Evolutionary conservation across 1,140 invertebrate genomes (phyloP).

Genomic region (Zaprionus lachaisei): DNA sequence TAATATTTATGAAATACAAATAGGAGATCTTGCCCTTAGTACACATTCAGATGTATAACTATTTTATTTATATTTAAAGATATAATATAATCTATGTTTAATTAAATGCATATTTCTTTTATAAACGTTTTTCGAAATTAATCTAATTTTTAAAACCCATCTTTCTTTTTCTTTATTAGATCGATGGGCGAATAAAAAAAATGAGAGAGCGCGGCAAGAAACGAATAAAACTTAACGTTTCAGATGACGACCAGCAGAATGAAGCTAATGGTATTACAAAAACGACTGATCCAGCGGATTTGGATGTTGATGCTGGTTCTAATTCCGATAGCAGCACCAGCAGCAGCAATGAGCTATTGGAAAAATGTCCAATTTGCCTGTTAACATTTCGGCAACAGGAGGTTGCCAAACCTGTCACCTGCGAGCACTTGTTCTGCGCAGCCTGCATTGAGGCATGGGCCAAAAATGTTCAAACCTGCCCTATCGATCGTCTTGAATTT

Average conservation of each 20-base stretch:
- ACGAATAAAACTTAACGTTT: slow-evolving; percentile 14
- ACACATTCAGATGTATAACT: no score
- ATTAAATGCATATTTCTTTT: background rate
- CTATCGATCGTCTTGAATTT: slow-evolving; percentile 95
- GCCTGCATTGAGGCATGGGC: slow-evolving; percentile 96
- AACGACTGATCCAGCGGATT: slow-evolving; percentile 14
- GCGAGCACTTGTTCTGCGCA: slow-evolving; percentile 95
- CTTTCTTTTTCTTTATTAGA: slow-evolving; percentile 23
- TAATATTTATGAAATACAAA: no score
- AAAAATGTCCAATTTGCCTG: slow-evolving; percentile 94
- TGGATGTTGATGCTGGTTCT: slow-evolving; percentile 79
- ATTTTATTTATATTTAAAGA: no score
- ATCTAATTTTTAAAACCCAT: background rate
- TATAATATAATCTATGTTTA: background rate
- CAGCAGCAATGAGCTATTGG: slow-evolving; percentile 89
- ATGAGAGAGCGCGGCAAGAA: slow-evolving; percentile 23
- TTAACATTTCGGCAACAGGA: slow-evolving; percentile 90
- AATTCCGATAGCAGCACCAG: slow-evolving; percentile 87
- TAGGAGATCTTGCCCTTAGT: no score
- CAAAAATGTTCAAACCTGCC: slow-evolving; percentile 97
- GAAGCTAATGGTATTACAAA: slow-evolving; percentile 16
- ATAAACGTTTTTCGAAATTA: background rate
- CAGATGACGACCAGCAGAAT: slow-evolving; percentile 49
- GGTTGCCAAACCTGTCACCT: slow-evolving; percentile 92
- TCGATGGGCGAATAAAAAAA: slow-evolving; percentile 22